Conservation (phyloP, 1,140 invertebrate species). For the Brachionus manjavacas region DNA sequence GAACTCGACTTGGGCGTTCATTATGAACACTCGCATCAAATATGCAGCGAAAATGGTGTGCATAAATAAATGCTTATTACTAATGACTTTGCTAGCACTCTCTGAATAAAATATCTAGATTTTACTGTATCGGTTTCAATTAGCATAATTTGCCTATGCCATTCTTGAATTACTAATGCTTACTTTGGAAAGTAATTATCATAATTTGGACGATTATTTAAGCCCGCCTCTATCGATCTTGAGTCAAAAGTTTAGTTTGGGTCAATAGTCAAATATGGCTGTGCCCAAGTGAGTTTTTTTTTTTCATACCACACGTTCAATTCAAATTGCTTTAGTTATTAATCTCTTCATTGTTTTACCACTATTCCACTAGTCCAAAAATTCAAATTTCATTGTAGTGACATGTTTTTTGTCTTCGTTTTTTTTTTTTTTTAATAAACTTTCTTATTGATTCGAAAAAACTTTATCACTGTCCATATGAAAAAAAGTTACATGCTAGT, state of each 20-base stretch:
- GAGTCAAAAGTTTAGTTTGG: neutral
- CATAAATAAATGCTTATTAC: conserved; percentile 21
- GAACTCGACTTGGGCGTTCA: neutral
- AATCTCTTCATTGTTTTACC: too few species aligned
- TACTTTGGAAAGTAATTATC: neutral
- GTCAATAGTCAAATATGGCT: neutral
- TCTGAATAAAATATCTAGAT: conserved; percentile 22
- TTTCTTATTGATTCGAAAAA: too few species aligned
- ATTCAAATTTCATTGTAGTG: too few species aligned
- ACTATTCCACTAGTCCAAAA: too few species aligned
- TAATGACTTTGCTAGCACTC: neutral
- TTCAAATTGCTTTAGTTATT: too few species aligned
- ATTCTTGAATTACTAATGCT: neutral
- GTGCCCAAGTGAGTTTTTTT: neutral
- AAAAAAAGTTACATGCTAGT: too few species aligned
- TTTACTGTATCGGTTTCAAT: neutral
- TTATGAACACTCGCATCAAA: neutral
- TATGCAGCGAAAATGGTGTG: conserved; percentile 5
- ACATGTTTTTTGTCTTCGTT: too few species aligned
- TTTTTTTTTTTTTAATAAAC: too few species aligned
- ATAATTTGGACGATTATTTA: neutral
- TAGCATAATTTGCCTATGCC: neutral
- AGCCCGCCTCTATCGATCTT: neutral
- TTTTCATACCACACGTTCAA: too few species aligned
- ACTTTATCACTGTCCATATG: too few species aligned